Percentiles rank a stretch among this genome's conserved stretches.
Evolutionary conservation across 2,888 invertebrate species (phyloP).

Genomic region (Xestia ashworthii): DNA sequence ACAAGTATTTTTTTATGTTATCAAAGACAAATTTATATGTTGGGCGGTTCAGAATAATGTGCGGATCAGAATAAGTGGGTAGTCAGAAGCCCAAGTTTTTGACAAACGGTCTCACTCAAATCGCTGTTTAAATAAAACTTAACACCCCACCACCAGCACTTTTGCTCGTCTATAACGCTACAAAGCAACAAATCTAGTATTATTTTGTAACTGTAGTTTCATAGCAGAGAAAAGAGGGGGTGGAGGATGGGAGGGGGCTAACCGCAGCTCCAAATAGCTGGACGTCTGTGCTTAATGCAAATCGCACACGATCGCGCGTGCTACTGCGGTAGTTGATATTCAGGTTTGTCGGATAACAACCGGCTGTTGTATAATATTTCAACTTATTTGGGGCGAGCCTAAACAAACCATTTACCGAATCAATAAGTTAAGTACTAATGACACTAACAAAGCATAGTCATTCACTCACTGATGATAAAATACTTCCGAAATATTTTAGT

Average conservation of each 20-base stretch:
- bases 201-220: conserved; percentile 18
- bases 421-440: neutral
- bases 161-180: neutral
- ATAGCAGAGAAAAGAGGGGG: conserved; percentile 10
- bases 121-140: neutral
- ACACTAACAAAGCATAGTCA: too few relatives aligned
- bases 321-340: neutral
- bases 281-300: conserved; percentile 38
- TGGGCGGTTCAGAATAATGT: too few relatives aligned
- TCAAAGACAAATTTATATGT: too few relatives aligned
- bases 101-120: neutral
- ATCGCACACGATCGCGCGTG: neutral
- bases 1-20: too few relatives aligned
- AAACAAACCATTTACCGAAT: neutral
- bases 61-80: too few relatives aligned
- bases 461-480: neutral
- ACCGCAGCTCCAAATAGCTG: conserved; percentile 33
- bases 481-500: neutral
- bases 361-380: neutral
- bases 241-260: neutral
- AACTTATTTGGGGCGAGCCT: neutral
- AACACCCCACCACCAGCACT: neutral
- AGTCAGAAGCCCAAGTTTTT: neutral
- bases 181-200: conserved; percentile 12
- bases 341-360: neutral